Percentiles rank a stretch among this genome's conserved stretches.
These are phyloP conservation scores for Atta cephalotes DNA, from an alignment of 1,140 invertebrate genomes.

Conservation along the genomic window DNA sequence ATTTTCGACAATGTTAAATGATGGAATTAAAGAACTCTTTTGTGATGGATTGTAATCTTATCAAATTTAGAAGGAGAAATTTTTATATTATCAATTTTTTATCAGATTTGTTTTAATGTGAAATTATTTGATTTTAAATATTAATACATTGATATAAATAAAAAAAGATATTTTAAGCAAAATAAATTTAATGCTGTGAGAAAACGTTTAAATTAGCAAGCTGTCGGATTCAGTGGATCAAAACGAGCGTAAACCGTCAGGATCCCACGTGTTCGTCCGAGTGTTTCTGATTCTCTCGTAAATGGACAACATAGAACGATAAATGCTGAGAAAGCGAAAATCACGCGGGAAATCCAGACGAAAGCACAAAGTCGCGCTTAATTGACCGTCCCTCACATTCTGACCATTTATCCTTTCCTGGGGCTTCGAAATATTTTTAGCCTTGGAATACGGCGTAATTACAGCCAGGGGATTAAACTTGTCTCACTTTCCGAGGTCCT, in stretches of 20 bases:
- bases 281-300: slow-evolving; percentile 22
- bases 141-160: slow-evolving; percentile 15
- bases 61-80: neutral
- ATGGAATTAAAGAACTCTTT: neutral
- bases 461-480: slow-evolving; percentile 73
- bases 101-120: neutral
- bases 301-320: neutral
- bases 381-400: slow-evolving; percentile 55
- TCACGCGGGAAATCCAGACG: slow-evolving; percentile 50
- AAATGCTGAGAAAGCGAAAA: slow-evolving; percentile 46
- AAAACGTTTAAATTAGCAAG: slow-evolving; percentile 34
- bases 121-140: neutral
- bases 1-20: slow-evolving; percentile 15
- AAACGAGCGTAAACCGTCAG: neutral
- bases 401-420: slow-evolving; percentile 13
- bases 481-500: slow-evolving; percentile 15
- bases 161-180: neutral
- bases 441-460: slow-evolving; percentile 71
- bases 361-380: slow-evolving; percentile 57
- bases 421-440: slow-evolving; percentile 63
- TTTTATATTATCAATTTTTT: neutral
- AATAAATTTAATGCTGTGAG: neutral
- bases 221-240: slow-evolving; percentile 18
- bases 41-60: neutral
- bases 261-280: neutral